Percentiles rank a stretch among this genome's conserved stretches.
Evolutionary conservation across 2,888 invertebrate genomes (phyloP).

Genomic region (Hylaea fasciaria): DNA sequence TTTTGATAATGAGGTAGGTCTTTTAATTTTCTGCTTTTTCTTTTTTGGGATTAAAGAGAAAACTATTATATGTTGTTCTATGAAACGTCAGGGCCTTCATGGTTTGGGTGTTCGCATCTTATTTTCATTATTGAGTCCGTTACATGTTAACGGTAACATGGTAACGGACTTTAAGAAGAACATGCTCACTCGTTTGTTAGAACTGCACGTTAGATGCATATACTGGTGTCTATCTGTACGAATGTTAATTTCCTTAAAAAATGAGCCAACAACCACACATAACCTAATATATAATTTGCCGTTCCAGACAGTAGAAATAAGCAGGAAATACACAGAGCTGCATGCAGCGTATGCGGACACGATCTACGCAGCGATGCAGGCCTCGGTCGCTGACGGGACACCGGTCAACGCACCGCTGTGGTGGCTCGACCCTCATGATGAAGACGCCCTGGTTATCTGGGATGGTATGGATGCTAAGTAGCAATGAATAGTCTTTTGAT

Average conservation of each 20-base stretch:
- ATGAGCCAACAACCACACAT: too few relatives aligned
- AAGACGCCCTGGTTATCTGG: conserved; percentile 83
- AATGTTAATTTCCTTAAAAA: not conserved
- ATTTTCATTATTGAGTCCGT: too few relatives aligned
- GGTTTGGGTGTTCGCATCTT: too few relatives aligned
- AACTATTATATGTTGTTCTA: too few relatives aligned
- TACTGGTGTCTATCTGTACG: not conserved
- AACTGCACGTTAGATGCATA: not conserved
- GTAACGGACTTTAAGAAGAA: too few relatives aligned
- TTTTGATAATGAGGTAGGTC: conserved; percentile 84
- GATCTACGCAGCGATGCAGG: conserved; percentile 86
- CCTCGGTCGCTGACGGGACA: conserved; percentile 85
- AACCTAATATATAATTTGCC: not conserved
- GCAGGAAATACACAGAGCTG: conserved; percentile 86
- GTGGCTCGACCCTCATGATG: conserved; percentile 91
- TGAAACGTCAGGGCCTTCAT: too few relatives aligned
- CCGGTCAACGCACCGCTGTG: conserved; percentile 93
- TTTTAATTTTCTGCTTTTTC: not conserved
- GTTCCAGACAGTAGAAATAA: conserved; percentile 86
- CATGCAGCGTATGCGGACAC: conserved; percentile 86
- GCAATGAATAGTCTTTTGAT: too few relatives aligned
- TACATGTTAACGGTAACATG: too few relatives aligned
- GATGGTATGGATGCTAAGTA: conserved; percentile 76
- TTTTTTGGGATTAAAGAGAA: not conserved
- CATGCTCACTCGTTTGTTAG: not conserved